Evolutionary conservation across 2,888 invertebrate species (phyloP).

Genomic region (Scelioninae gen. 1): DNA sequence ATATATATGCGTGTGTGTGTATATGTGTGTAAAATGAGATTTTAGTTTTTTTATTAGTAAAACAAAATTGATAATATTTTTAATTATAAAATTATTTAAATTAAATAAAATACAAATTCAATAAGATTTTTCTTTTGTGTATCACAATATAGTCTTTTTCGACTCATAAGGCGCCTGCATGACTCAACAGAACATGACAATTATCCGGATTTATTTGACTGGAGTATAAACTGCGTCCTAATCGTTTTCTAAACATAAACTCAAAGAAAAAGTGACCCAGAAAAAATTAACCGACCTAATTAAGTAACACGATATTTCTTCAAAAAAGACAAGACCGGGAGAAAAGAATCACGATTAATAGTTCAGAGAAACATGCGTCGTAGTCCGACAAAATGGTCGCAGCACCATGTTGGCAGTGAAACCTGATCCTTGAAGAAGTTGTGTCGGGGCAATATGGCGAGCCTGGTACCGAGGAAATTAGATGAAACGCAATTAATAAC

Average conservation of each 20-base stretch:
- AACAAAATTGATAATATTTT: no score
- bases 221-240: conserved; percentile 6
- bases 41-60: no score
- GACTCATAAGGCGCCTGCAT: neutral
- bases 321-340: neutral
- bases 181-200: conserved; percentile 18
- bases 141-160: no score
- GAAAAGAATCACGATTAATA: conserved; percentile 71
- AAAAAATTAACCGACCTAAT: conserved; percentile 29
- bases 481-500: conserved; percentile 78
- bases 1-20: no score
- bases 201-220: neutral
- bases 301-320: conserved; percentile 32
- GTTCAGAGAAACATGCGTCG: conserved; percentile 47
- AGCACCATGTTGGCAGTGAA: conserved; percentile 67
- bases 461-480: conserved; percentile 71
- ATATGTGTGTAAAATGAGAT: no score
- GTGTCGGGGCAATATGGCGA: conserved; percentile 60
- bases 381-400: conserved; percentile 72
- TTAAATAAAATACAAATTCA: no score
- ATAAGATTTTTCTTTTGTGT: neutral
- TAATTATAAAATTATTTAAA: no score
- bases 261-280: neutral
- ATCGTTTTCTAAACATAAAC: conserved; percentile 36
- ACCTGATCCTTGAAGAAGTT: conserved; percentile 53